Percentiles rank a stretch among this genome's conserved stretches.
Evolutionary conservation across 2,888 invertebrate species (phyloP).

Genomic region (Macrophya annulata): DNA sequence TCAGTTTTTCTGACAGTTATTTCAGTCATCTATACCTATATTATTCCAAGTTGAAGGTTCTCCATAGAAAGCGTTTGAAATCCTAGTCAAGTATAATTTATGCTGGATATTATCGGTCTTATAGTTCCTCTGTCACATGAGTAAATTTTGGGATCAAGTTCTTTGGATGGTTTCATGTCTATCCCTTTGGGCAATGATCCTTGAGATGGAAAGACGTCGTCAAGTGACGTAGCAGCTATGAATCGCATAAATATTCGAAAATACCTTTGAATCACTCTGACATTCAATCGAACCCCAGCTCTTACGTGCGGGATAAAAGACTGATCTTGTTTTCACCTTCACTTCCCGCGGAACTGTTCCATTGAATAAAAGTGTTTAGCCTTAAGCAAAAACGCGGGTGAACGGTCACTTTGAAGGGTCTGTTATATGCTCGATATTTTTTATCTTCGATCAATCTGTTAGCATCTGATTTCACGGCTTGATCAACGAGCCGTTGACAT

Average conservation of each 20-base stretch:
- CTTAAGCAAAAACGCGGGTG: neutral
- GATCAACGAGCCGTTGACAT: neutral
- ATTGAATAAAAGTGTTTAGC: neutral
- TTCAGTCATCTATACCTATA: neutral
- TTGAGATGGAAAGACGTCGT: neutral
- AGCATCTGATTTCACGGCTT: neutral
- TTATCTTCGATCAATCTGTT: neutral
- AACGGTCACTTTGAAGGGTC: conserved; percentile 16
- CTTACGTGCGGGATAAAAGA: neutral
- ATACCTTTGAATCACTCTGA: neutral
- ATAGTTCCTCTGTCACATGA: neutral
- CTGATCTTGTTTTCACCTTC: conserved; percentile 23
- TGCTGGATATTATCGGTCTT: neutral
- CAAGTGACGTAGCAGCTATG: neutral
- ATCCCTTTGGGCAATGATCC: neutral
- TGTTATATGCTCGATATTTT: neutral
- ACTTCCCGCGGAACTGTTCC: conserved; percentile 20
- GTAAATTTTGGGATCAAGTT: neutral
- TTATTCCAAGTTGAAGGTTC: neutral
- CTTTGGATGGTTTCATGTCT: neutral
- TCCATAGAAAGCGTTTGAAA: neutral
- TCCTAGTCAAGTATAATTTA: neutral
- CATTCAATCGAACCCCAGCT: conserved; percentile 24
- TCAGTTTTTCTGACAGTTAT: neutral
- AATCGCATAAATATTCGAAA: conserved; percentile 16